Base-by-base conservation (phyloP, 2,797 vertebrate species). In the Eutrigla gurnardus region DNA sequence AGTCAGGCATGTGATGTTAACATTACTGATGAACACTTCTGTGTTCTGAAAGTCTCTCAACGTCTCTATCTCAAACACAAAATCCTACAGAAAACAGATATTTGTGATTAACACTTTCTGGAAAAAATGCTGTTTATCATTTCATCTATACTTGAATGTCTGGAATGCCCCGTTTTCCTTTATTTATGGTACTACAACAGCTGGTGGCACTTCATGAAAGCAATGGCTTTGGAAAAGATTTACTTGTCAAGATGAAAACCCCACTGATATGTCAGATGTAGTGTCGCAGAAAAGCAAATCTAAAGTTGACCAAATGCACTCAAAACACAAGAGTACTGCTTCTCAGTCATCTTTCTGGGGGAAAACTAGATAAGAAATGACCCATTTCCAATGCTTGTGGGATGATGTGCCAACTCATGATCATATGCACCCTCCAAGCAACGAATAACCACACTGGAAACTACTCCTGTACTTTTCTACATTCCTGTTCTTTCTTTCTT, bases 1-100 rank as follows among this genome's bases (percentile, higher is more conserved):
- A 39, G 67, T 61, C 69, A 49, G 73, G 83, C 85, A 89, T 89
- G 86, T 88, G 91, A 85, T 81, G 65, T 66, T 70, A 57, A 63
- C 65, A 45, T 68, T 75, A 81, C 65, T 80, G 61, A 85, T 64
- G 71, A 80, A 77, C 15, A 50, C 47, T 72, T 65, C 63, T 35
- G 12, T 50, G 60, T 7, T 54, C 58, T 75, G 6, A 75, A 64
- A 58, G 18, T 5, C 1, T 63, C 43, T 40, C 45, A 37, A 32
- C 0, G 15, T 43, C 39, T 66, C 37, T 10, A 46, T 33, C 25
- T 1, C n/a, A 4, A 25, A 47, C 18, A 70, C 8, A 32, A 33
- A 25, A 25, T 25, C 25, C 25, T 25, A 25, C 25, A 25, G 25
- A 25, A 25, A 25, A 25, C 25, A 25, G 25, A 25, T 25, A 25